Evolutionary conservation across 2,888 invertebrate species (phyloP), one percentile per base, ranked within the genome.

Genomic region (Parapristionchus giblindavisi): DNA sequence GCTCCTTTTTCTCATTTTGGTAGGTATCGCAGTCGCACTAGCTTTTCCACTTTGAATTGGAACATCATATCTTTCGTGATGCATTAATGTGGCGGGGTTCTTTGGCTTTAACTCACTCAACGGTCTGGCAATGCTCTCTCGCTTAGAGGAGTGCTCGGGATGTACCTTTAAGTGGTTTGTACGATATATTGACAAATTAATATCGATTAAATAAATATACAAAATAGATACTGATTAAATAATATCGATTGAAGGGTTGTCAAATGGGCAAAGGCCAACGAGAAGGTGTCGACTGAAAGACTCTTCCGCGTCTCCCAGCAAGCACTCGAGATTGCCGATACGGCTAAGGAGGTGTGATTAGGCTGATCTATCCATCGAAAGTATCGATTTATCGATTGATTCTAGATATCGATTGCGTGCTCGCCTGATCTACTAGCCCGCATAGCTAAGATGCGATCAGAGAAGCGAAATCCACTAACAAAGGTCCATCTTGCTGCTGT

Each of bases 331-430:
- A 34, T 73, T 5, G 73, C 73, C n/a, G 48, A 60, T 3, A 48
- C 27, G 32, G 73, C 73, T 21, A 48, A 73, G n/a, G 54, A 73
- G 61, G 73, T 73, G 56, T 54, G 56, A 54, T 54, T 14, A 43
- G 17, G 17, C 17, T 43, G 43, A 43, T 8, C 11, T 14, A 43
- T 14, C 43, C 8, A 58, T 34, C n/a, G n/a, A n/a, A 5, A 3
- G 11, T 38, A 21, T 24, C 8, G 5, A 6, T 36, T 43, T 3
- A 43, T 17, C 1, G 6, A 43, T 14, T 17, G 6, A 1, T 21
- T 56, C 40, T 11, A 71, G 70, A 56, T 56, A 24, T 40, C 40
- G 21, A n/a, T 36, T 29, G 70, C 56, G 32, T 38, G 54, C 56
- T 71, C 70, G 36, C 54, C 54, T 24, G 56, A 71, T 40, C 56